phyloP scores from a whole-genome alignment of 2,113 vertebrate genomes.

The Hemiscyllium ocellatum region DNA sequence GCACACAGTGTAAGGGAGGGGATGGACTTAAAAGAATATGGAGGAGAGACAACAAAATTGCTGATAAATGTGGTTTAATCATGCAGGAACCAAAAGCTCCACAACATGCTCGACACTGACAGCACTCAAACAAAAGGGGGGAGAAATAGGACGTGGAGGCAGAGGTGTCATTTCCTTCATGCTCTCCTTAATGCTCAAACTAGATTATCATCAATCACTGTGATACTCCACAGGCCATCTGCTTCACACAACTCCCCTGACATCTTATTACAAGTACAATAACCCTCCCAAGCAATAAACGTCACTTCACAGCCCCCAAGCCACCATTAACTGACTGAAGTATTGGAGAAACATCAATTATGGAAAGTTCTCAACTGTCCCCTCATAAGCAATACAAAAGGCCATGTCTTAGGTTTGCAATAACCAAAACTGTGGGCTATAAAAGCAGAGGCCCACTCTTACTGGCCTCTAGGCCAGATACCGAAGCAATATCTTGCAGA shows the following conservation, averaged over 20 bases:
- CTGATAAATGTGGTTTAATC: background rate
- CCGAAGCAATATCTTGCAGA: background rate
- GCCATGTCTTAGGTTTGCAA: background rate
- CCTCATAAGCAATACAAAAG: background rate
- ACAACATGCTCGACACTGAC: background rate
- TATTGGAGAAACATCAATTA: background rate
- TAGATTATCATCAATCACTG: background rate
- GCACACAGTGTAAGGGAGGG: too few relatives aligned
- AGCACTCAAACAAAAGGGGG: background rate
- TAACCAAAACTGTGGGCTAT: background rate
- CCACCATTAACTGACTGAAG: background rate
- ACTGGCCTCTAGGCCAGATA: background rate
- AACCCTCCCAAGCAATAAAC: constrained; percentile 30
- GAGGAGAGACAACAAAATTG: background rate
- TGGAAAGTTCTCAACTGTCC: background rate
- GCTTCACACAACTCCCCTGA: background rate
- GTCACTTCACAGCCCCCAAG: background rate
- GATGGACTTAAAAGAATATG: background rate
- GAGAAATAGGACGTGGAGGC: too few relatives aligned
- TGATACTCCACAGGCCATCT: constrained; percentile 23
- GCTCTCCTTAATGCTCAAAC: background rate
- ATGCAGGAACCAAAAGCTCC: background rate
- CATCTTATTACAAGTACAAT: constrained; percentile 27
- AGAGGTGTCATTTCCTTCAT: background rate
- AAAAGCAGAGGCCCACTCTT: background rate